These are phyloP conservation scores for Esox masquinongy DNA, from an alignment of 2,797 vertebrate species.

Conservation along the genomic window DNA sequence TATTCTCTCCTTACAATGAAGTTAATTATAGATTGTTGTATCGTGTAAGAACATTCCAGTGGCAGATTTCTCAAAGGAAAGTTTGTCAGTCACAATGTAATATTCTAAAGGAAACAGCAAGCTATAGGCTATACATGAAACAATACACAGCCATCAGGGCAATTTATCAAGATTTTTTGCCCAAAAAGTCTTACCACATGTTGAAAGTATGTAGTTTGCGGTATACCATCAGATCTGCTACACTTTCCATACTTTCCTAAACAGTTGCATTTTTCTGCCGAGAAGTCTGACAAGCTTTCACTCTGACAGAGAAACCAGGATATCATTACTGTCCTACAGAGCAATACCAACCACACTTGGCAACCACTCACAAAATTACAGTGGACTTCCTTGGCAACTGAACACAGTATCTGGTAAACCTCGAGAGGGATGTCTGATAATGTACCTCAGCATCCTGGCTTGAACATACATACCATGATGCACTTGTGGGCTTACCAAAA, in stretches of 20 bases:
- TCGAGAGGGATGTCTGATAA: conserved; percentile 57
- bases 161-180: conserved; percentile 56
- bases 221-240: conserved; percentile 69
- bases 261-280: conserved; percentile 62
- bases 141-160: conserved; percentile 52
- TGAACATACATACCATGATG: conserved; percentile 50
- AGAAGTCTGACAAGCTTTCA: conserved; percentile 64
- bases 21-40: conserved; percentile 58
- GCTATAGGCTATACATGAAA: conserved; percentile 50
- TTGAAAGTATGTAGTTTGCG: conserved; percentile 74
- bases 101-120: conserved; percentile 48
- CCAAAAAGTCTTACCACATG: conserved; percentile 64
- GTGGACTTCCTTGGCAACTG: conserved; percentile 70
- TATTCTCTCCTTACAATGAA: conserved; percentile 43
- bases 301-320: conserved; percentile 63
- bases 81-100: conserved; percentile 49
- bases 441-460: conserved; percentile 47
- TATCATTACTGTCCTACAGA: conserved; percentile 63
- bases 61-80: conserved; percentile 45
- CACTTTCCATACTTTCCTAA: conserved; percentile 69
- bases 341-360: conserved; percentile 70
- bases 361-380: conserved; percentile 71
- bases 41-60: conserved; percentile 34
- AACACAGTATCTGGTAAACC: conserved; percentile 66
- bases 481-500: conserved; percentile 58